Conservation (phyloP, 92 coral and sea anemone genomes). For the Heliopora coerulea region DNA sequence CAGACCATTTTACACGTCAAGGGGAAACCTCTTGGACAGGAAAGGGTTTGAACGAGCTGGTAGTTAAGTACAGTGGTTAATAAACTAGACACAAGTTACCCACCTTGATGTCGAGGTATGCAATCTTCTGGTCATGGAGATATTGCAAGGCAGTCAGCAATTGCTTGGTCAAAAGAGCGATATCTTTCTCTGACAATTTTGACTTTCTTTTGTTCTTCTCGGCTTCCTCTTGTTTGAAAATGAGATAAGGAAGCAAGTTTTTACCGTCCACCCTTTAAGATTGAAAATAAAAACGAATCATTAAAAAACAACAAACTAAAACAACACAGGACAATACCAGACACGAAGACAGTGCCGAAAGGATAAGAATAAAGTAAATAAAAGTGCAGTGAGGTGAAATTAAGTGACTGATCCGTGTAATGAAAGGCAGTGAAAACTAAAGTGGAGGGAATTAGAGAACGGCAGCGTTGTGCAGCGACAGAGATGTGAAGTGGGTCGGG, state of each 20-base stretch:
- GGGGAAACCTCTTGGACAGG: too few species aligned
- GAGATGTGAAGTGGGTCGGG: not conserved
- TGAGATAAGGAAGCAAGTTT: constrained; percentile 71
- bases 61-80: not conserved
- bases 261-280: constrained; percentile 73
- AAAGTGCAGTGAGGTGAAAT: not conserved
- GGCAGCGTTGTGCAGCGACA: not conserved
- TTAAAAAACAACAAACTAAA: too few species aligned
- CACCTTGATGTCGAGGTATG: constrained; percentile 89
- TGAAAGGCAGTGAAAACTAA: not conserved
- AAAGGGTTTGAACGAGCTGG: not conserved
- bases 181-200: constrained; percentile 84
- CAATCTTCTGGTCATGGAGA: constrained; percentile 70
- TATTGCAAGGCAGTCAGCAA: constrained; percentile 75
- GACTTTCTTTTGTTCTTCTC: constrained; percentile 40
- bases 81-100: not conserved
- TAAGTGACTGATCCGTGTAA: not conserved
- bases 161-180: constrained; percentile 71
- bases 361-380: not conserved
- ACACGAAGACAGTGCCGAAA: too few species aligned
- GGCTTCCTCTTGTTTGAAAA: constrained; percentile 55
- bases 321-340: too few species aligned
- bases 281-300: not conserved
- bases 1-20: too few species aligned
- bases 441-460: not conserved